These are phyloP conservation scores for Phaonia tiefii DNA, from an alignment of 2,888 invertebrate species.

Conservation along the genomic window DNA sequence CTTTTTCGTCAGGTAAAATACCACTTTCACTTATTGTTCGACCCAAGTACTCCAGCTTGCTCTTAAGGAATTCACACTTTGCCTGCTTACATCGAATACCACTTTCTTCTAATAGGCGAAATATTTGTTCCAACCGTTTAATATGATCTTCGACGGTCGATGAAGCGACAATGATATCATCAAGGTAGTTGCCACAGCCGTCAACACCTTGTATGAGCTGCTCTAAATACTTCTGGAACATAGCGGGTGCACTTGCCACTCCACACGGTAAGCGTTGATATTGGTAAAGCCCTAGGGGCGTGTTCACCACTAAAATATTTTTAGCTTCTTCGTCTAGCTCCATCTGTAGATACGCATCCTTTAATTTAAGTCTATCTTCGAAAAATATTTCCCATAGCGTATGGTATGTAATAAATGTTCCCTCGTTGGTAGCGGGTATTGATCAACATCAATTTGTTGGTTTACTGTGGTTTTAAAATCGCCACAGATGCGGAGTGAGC, in stretches of 20 bases:
- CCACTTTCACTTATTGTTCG: conserved; percentile 61
- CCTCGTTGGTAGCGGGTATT: too few species aligned
- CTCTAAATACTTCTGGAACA: too few species aligned
- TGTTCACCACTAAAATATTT: conserved; percentile 73
- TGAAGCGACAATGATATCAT: conserved; percentile 71
- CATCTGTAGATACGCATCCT: too few species aligned
- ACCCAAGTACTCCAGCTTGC: conserved; percentile 72
- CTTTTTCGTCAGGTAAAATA: conserved; percentile 68
- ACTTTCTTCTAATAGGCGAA: conserved; percentile 64
- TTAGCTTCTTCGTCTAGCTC: conserved; percentile 71
- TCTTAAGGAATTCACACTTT: conserved; percentile 75
- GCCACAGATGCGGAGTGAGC: too few species aligned
- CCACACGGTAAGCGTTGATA: conserved; percentile 77
- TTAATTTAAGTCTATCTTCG: conserved; percentile 72
- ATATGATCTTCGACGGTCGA: conserved; percentile 67
- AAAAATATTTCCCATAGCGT: too few species aligned
- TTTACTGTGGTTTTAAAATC: too few species aligned
- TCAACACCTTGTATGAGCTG: conserved; percentile 71
- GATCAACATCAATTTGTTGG: too few species aligned
- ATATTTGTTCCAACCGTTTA: conserved; percentile 66
- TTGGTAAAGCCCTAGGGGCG: too few species aligned
- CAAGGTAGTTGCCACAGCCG: conserved; percentile 70
- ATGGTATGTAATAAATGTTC: conserved; percentile 54
- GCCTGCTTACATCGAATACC: conserved; percentile 65
- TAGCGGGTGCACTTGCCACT: conserved; percentile 73